Evolutionary conservation across 2,888 invertebrate species (phyloP).

Genomic region (Conops quadrifasciatus): DNA sequence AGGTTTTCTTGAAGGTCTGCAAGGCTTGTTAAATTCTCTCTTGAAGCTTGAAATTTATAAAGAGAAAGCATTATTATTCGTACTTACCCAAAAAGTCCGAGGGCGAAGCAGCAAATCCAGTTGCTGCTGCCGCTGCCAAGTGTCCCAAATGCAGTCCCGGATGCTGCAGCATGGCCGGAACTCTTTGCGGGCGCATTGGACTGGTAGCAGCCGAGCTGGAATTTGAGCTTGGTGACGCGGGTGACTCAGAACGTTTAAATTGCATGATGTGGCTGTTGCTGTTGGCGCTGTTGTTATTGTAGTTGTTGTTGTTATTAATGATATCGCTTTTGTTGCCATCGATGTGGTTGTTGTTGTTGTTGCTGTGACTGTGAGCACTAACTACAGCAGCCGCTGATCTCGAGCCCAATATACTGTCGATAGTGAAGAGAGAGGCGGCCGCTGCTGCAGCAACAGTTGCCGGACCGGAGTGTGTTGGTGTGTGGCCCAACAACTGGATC

Average conservation of each 20-base stretch:
- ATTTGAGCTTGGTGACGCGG: slow-evolving; percentile 66
- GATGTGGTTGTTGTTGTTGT: slow-evolving; percentile 40
- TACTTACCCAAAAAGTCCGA: slow-evolving; percentile 83
- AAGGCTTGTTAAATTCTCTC: too few species aligned
- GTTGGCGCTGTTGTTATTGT: slow-evolving; percentile 36
- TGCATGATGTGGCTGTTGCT: slow-evolving; percentile 41
- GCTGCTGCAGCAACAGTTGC: slow-evolving; percentile 64
- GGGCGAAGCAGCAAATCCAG: slow-evolving; percentile 74
- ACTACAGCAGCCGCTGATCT: slow-evolving; percentile 49
- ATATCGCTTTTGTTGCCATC: slow-evolving; percentile 37
- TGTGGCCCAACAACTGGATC: slow-evolving; percentile 38
- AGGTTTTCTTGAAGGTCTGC: too few species aligned
- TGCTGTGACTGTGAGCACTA: slow-evolving; percentile 36
- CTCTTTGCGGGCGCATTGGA: slow-evolving; percentile 64
- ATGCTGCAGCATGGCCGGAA: slow-evolving; percentile 67
- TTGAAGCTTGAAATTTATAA: neutral
- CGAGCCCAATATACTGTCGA: slow-evolving; percentile 82
- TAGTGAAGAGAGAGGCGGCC: slow-evolving; percentile 78
- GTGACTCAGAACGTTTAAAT: slow-evolving; percentile 59
- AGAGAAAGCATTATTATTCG: neutral
- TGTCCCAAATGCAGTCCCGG: slow-evolving; percentile 71
- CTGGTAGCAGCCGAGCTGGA: slow-evolving; percentile 69
- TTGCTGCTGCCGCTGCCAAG: slow-evolving; percentile 71
- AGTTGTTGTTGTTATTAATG: slow-evolving; percentile 39
- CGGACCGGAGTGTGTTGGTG: slow-evolving; percentile 42